These are phyloP conservation scores for Brachionus calyciflorus DNA, from an alignment of 1,140 invertebrate species.

Conservation along the genomic window DNA sequence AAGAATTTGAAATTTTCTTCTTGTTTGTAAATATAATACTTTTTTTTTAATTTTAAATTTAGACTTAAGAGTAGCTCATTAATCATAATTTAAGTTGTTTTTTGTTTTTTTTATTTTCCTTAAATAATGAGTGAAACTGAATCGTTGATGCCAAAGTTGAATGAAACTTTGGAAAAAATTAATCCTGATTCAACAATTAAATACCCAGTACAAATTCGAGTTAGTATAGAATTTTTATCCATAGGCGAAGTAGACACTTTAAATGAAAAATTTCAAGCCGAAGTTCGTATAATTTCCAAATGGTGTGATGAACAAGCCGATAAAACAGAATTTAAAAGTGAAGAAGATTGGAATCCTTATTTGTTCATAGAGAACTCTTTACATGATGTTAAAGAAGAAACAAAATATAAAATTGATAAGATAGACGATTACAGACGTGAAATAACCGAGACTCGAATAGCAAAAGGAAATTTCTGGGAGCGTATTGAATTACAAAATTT, in stretches of 20 bases:
- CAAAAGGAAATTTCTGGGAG: conserved; percentile 40
- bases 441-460: conserved; percentile 27
- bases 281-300: conserved; percentile 26
- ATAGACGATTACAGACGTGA: neutral
- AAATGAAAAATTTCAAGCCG: conserved; percentile 37
- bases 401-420: neutral
- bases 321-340: neutral
- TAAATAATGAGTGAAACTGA: no score
- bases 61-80: no score
- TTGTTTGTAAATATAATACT: no score
- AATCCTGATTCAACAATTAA: neutral
- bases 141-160: no score
- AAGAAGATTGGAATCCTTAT: conserved; percentile 35
- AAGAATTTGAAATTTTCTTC: no score
- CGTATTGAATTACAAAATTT: conserved; percentile 47
- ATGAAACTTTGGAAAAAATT: neutral
- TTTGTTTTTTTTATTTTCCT: no score
- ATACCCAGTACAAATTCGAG: neutral
- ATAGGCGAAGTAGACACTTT: conserved; percentile 44
- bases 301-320: conserved; percentile 14
- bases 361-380: conserved; percentile 41
- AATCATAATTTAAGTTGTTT: no score
- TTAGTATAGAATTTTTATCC: conserved; percentile 19
- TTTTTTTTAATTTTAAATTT: no score
- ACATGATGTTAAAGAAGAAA: conserved; percentile 39